A percentile compares a stretch with the other conserved stretches of the same genome.
Conservation (phyloP, 2,797 vertebrate species). For the Hephaestus fuliginosus region DNA sequence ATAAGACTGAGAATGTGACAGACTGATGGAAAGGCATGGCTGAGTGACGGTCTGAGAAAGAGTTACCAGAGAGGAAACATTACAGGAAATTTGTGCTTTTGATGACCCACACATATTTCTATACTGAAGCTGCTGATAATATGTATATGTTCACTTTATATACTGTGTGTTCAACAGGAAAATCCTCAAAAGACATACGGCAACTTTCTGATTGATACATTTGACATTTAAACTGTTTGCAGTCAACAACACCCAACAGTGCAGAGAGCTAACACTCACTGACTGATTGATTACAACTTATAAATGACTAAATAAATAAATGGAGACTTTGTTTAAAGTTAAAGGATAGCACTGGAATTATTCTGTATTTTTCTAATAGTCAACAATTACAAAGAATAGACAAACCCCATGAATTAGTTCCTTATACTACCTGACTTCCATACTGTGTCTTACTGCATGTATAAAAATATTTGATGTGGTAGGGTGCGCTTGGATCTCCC, state of each 20-base stretch:
- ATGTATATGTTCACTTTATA: neutral
- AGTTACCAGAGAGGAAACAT: constrained; percentile 7
- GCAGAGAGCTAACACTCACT: constrained; percentile 1
- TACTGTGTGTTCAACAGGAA: neutral
- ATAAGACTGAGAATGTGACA: constrained; percentile 70
- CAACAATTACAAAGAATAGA: neutral
- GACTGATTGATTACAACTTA: neutral
- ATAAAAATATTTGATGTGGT: neutral
- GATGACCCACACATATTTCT: constrained; percentile 32
- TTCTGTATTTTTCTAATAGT: neutral
- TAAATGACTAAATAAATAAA: neutral
- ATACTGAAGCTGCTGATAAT: constrained; percentile 18
- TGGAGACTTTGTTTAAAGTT: neutral
- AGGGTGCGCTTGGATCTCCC: no score
- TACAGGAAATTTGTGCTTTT: constrained; percentile 47
- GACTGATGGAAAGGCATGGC: constrained; percentile 54
- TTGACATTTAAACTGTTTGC: constrained; percentile 2
- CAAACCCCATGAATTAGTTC: neutral
- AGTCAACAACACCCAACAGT: neutral
- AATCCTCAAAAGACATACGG: neutral
- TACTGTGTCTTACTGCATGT: neutral
- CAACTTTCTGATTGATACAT: neutral
- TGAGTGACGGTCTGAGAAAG: constrained; percentile 11
- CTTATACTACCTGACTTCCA: neutral
- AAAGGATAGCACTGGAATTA: neutral